Evolutionary conservation across 2,113 vertebrate genomes (phyloP).

Genomic region (Peromyscus maniculatus): DNA sequence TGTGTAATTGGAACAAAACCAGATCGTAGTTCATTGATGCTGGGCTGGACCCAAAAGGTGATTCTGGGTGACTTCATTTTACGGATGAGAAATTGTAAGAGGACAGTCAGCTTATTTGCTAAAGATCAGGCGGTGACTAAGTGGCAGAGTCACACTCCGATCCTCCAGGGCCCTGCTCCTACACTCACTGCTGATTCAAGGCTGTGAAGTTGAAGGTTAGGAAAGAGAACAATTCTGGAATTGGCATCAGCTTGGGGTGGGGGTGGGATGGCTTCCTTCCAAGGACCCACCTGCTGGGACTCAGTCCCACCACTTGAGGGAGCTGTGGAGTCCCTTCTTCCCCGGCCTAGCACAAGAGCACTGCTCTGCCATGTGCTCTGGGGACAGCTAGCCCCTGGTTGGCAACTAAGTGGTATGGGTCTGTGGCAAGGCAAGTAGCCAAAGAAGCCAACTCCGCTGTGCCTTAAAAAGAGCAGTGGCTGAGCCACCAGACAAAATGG

Average conservation of each 20-base stretch:
- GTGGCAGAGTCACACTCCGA: background rate
- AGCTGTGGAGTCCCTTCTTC: background rate
- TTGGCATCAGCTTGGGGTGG: background rate
- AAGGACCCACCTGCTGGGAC: background rate
- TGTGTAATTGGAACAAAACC: constrained; percentile 48
- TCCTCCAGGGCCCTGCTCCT: background rate
- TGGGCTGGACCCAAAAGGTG: background rate
- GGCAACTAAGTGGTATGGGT: background rate
- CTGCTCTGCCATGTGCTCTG: rapidly evolving
- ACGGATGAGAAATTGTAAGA: constrained; percentile 15
- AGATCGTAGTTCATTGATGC: background rate
- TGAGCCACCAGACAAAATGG: constrained; percentile 26
- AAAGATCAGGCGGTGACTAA: constrained; percentile 43
- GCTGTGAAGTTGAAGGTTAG: background rate
- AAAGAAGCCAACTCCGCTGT: background rate
- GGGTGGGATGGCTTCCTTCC: background rate
- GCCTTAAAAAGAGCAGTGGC: constrained; percentile 50
- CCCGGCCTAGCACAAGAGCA: background rate
- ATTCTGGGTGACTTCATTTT: constrained; percentile 1
- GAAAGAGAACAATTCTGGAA: background rate
- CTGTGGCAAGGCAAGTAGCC: background rate
- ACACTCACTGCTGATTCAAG: background rate
- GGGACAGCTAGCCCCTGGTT: background rate
- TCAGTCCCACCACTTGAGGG: background rate
- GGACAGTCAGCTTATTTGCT: constrained; percentile 38